Evolutionary conservation across 2,797 vertebrate genomes (phyloP), one percentile per base, ranked within the genome.

Genomic region (Antrozous pallidus): DNA sequence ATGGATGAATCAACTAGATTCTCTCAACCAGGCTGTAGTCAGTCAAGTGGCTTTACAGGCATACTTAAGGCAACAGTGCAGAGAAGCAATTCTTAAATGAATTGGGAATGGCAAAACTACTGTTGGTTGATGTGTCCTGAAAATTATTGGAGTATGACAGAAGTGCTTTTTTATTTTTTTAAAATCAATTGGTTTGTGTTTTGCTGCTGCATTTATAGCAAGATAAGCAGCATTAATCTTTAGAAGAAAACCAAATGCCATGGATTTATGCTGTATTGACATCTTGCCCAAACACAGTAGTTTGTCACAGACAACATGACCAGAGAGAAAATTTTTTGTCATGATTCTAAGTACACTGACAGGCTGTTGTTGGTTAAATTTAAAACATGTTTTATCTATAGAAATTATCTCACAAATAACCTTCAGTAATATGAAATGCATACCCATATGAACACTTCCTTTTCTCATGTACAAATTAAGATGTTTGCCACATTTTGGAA

Each of bases 1-100:
- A 99, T 99, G 99, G 99, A 99, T 99, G 98, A 99, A 99, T 98
- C 99, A 99, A 98, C 99, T 99, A 97, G 99, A 99, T 98, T 99
- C 99, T 97, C 99, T 99, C 98, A 99, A 99, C 98, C 99, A 99
- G 98, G 99, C 99, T 97, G 99, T 99, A 98, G 99, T 99, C 98
- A 33, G 16, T 65, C 16, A 18, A 65, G 16, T 33, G 63, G 63
- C n/a, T 98, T 65, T 33, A 65, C n/a, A 65, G 8, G n/a, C n/a
- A 65, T 65, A 65, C 16, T 18, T 33, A 33, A 33, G n/a, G 16
- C 63, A 65, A 65, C 31, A 65, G 31, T 18, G n/a, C 63, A 65
- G 63, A 65, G n/a, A 65, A 18, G n/a, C n/a, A 33, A 33, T 65
- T 65, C 63, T 65, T 65, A 65, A 65, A 65, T 18, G 63, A 33